These are phyloP conservation scores for Lateolabrax maculatus DNA, from an alignment of 2,797 vertebrate species.

Conservation along the genomic window DNA sequence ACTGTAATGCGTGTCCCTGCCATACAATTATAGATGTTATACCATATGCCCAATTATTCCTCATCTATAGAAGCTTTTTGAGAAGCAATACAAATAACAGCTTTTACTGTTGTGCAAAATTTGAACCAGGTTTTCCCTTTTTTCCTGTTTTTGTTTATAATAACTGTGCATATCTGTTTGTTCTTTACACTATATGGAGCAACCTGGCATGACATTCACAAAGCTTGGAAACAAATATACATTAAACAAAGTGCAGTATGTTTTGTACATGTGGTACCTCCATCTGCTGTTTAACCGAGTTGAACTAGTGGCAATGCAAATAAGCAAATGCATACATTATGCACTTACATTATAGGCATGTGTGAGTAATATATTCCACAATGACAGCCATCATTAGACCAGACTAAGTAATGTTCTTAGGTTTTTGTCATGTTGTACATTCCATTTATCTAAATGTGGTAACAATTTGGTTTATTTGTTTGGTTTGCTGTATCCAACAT, in stretches of 20 bases:
- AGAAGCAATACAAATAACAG: background rate
- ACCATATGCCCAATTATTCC: background rate
- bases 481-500: background rate
- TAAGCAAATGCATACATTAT: constrained; percentile 11
- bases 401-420: background rate
- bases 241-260: background rate
- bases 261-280: constrained; percentile 15
- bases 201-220: constrained; percentile 4
- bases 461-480: background rate
- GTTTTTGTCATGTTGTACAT: background rate
- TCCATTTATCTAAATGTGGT: background rate
- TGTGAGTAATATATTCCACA: constrained; percentile 22
- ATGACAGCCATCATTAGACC: constrained; percentile 2
- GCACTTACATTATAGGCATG: constrained; percentile 8
- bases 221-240: background rate
- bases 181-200: background rate
- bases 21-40: background rate
- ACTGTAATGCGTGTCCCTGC: no score
- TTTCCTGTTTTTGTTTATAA: background rate
- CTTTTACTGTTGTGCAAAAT: background rate
- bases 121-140: background rate
- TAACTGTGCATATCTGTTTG: background rate
- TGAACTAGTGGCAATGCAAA: constrained; percentile 18
- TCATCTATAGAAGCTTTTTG: no score
- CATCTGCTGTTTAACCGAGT: constrained; percentile 41